A percentile compares a stretch with the other conserved stretches of the same genome.
phyloP scores from a whole-genome alignment of 37 sponge, comb jelly and placozoan genomes.

The Axinella damicornis region DNA sequence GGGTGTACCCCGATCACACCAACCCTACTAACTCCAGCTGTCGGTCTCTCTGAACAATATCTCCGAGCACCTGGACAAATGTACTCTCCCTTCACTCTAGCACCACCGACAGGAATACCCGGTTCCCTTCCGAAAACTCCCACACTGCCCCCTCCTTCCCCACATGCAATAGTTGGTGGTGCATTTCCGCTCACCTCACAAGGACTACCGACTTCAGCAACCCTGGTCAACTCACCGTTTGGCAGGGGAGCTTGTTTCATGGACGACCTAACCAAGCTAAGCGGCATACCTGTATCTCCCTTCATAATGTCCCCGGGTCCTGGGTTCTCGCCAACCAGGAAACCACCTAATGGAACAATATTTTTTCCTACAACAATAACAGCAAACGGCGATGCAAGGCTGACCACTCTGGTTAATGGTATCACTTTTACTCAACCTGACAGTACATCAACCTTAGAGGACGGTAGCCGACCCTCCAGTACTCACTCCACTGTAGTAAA shows the following conservation, averaged over 20 bases:
- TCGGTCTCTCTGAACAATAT: slow-evolving; percentile 41
- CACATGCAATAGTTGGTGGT: slow-evolving; percentile 71
- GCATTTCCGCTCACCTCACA: slow-evolving; percentile 63
- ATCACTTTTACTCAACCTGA: slow-evolving; percentile 30
- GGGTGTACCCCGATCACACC: slow-evolving; percentile 56
- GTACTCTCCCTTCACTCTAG: slow-evolving; percentile 74
- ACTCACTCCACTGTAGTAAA: slow-evolving; percentile 53
- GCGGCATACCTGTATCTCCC: slow-evolving; percentile 48
- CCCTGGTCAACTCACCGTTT: slow-evolving; percentile 62
- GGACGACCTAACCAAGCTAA: slow-evolving; percentile 58
- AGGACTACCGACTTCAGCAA: slow-evolving; percentile 55
- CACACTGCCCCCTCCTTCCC: slow-evolving; percentile 92
- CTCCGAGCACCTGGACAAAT: slow-evolving; percentile 44
- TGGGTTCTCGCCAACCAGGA: slow-evolving; percentile 43
- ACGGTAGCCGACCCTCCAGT: neutral
- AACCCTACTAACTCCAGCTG: slow-evolving; percentile 67
- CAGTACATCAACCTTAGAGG: slow-evolving; percentile 15
- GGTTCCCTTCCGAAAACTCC: slow-evolving; percentile 83
- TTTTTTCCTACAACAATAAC: slow-evolving; percentile 79
- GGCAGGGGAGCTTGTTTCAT: slow-evolving; percentile 34
- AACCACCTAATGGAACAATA: slow-evolving; percentile 37
- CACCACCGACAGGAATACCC: slow-evolving; percentile 54
- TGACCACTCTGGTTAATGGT: slow-evolving; percentile 55
- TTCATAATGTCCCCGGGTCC: slow-evolving; percentile 68
- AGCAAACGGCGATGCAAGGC: slow-evolving; percentile 65